Evolutionary conservation across 2,113 vertebrate genomes (phyloP), one percentile per base, ranked within the genome.

Genomic region (Smithornis capensis): DNA sequence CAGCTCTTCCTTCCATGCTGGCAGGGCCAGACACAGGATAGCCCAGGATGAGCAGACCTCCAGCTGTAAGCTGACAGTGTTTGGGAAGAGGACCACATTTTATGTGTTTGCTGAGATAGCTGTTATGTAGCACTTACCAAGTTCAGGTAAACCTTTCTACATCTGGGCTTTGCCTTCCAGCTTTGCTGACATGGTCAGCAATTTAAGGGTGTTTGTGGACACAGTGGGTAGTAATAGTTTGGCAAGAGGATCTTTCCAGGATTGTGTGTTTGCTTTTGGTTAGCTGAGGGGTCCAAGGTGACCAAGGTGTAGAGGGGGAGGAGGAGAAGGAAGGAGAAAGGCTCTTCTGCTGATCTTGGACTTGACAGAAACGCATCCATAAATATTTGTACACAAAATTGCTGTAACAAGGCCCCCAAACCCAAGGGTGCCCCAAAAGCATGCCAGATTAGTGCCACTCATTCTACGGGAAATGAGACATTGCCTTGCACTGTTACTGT

Each of bases 321-420:
- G 40, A 68, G 8, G 13, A n/a, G n/a, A n/a, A 63, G 11, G 29
- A 22, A 83, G 12, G 14, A 40, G 16, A 22, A 75, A 83, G 27
- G 17, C 6, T 38, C 45, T 90, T 70, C 57, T 83, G 8, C n/a
- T 73, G 19, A 15, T 77, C 49, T 73, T 53, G 44, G 69, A 31
- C 25, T 33, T 52, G 1, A 3, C 8, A 78, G 56, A 60, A 74
- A 40, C 49, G 12, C 9, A 77, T 11, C 6, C 8, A 31, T 35
- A 1, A 4, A 60, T 12, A n/a, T 70, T 16, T 40, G 25, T n/a
- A 11, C 0, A 1, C 19, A 50, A 55, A 81, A 40, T 38, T 67
- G 11, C 40, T 4, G 2, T 35, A 31, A 53, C 45, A 49, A 47
- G 33, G 29, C 2, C 13, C 10, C 28, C 1, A 0, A 53, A 19